Percentiles rank a stretch among this genome's conserved stretches.
phyloP scores from a whole-genome alignment of 2,888 invertebrate species.

The Anodontia alba region DNA sequence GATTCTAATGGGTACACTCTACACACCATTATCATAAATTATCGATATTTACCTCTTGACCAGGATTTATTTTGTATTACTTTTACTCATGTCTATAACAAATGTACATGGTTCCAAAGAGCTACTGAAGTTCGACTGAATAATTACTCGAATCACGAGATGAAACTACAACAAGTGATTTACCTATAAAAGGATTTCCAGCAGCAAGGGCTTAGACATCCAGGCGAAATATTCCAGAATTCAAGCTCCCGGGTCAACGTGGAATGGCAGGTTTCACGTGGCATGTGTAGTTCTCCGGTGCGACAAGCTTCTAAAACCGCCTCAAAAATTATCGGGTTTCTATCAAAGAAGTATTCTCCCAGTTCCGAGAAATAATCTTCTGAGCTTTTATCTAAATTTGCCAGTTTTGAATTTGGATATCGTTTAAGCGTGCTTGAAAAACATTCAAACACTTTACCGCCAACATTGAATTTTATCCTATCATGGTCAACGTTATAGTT shows the following conservation, averaged over 20 bases:
- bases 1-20: too few species aligned
- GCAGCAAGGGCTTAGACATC: constrained; percentile 40
- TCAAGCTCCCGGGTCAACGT: constrained; percentile 37
- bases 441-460: constrained; percentile 36
- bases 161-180: too few species aligned
- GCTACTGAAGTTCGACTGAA: too few species aligned
- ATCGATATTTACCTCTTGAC: too few species aligned
- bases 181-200: constrained; percentile 33
- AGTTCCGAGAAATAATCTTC: background rate
- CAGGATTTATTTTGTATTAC: too few species aligned
- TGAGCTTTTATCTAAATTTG: constrained; percentile 9
- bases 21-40: too few species aligned
- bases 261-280: constrained; percentile 36
- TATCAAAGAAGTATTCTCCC: constrained; percentile 43
- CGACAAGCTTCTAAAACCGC: constrained; percentile 39
- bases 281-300: constrained; percentile 40
- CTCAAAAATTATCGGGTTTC: constrained; percentile 40
- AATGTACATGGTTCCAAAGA: too few species aligned
- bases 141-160: too few species aligned
- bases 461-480: constrained; percentile 31
- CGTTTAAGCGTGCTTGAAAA: constrained; percentile 27
- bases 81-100: too few species aligned
- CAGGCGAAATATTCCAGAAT: constrained; percentile 39
- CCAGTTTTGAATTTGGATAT: constrained; percentile 36
- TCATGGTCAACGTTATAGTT: background rate